These are phyloP conservation scores for Didymodactylos carnosus DNA, from an alignment of 2,888 invertebrate genomes.

Conservation along the genomic window DNA sequence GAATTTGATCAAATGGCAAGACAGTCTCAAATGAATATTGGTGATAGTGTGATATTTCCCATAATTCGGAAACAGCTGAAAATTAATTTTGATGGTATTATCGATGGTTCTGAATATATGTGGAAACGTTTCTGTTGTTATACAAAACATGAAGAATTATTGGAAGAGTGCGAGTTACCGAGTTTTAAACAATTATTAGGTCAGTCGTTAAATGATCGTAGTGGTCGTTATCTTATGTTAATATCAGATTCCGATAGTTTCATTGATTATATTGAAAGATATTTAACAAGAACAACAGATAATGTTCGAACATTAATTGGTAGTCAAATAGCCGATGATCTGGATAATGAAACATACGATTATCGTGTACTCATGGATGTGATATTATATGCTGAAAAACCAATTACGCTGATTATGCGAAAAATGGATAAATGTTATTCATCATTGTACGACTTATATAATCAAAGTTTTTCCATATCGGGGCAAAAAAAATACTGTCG, in stretches of 20 bases:
- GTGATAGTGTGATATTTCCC: neutral
- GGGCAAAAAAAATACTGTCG: neutral
- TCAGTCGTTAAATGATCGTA: neutral
- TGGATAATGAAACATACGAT: neutral
- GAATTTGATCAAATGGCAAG: neutral
- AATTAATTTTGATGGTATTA: neutral
- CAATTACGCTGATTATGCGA: neutral
- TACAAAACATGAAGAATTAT: neutral
- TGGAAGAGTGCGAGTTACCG: neutral
- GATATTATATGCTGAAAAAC: neutral
- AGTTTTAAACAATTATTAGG: neutral
- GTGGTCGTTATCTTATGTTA: neutral
- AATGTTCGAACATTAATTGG: neutral
- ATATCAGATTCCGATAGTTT: neutral
- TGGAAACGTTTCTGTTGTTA: neutral
- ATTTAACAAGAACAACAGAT: neutral
- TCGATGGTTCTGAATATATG: neutral
- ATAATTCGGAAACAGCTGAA: neutral
- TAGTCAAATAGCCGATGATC: neutral
- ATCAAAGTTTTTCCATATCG: neutral
- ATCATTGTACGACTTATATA: neutral
- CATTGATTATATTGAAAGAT: neutral
- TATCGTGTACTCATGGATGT: neutral
- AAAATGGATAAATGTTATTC: neutral
- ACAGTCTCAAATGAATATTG: neutral